Evolutionary conservation across 1,140 invertebrate genomes (phyloP), one percentile per base, ranked within the genome.

Genomic region (Archivesica marissinica): DNA sequence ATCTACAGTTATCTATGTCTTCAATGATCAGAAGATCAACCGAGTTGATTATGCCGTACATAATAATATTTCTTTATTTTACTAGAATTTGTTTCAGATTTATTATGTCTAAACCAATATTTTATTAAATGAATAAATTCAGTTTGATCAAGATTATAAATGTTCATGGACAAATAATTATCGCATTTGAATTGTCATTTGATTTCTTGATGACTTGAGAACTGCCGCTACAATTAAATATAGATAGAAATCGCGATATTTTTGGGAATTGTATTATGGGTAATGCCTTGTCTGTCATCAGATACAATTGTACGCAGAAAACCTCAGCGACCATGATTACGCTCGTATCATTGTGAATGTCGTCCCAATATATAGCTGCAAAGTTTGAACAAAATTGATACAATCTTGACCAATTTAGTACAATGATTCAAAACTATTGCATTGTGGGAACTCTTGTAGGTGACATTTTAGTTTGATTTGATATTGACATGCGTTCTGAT

Each of bases 321-420:
- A 64, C n/a, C 77, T 66, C 33, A 33, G 39, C 30, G 44, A 66
- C 77, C 77, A 38, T 79, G 38, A 35, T 47, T 47, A 23, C n/a
- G 23, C n/a, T 79, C 50, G 59, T 79, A 79, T 79, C 77, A 20
- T 35, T 79, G 66, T 79, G 59, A 79, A 79, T 79, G 68, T 79
- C 77, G 66, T 76, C 77, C 59, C 38, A 78, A 78, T 64, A 64
- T 61, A 28, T 39, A 25, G 20, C 7, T 17, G 33, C 35, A 56
- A 25, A 39, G 23, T 78, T 23, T 41, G 56, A 64, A 64, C 44
- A 64, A 70, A 61, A 23, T 78, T 44, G 76, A 78, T 78, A 78
- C 76, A 78, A 78, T 78, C 76, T 64, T 39, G 30, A 39, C 76
- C 17, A 47, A 25, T 33, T 78, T 64, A 78, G 35, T 64, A 41